Conservation (phyloP, 37 sponge, comb jelly and placozoan species). For the Petrosia ficiformis region DNA sequence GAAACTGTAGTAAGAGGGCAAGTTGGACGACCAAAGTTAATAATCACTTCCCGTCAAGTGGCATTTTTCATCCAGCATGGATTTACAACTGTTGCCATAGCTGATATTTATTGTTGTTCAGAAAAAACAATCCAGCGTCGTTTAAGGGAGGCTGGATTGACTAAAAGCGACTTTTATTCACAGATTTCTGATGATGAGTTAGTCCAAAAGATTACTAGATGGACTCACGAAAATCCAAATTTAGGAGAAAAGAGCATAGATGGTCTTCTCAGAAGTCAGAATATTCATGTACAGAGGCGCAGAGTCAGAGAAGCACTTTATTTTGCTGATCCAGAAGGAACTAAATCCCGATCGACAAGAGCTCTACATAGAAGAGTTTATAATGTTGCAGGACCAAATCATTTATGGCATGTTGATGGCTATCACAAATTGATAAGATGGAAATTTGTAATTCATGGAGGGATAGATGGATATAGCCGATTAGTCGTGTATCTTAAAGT, state of each 20-base stretch:
- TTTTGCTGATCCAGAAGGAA: slow-evolving; percentile 62
- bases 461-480: slow-evolving; percentile 57
- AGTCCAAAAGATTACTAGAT: no score
- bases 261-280: slow-evolving; percentile 12
- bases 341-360: no score
- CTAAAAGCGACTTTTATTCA: no score
- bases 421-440: slow-evolving; percentile 39
- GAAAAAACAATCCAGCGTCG: slow-evolving; percentile 37
- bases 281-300: slow-evolving; percentile 22
- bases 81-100: slow-evolving; percentile 33
- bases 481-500: slow-evolving; percentile 19
- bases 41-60: slow-evolving; percentile 24
- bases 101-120: no score
- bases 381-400: no score
- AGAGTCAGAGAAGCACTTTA: slow-evolving; percentile 18
- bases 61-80: slow-evolving; percentile 27
- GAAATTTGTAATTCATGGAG: slow-evolving; percentile 52
- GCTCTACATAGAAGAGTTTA: no score
- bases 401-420: no score
- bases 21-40: no score
- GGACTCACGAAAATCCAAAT: slow-evolving; percentile 10
- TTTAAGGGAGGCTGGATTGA: slow-evolving; percentile 11
- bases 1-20: no score
- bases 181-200: no score
- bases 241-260: slow-evolving; percentile 30